Evolutionary conservation across 2,888 invertebrate genomes (phyloP), one percentile per base, ranked within the genome.

Genomic region (Artemia sp.): DNA sequence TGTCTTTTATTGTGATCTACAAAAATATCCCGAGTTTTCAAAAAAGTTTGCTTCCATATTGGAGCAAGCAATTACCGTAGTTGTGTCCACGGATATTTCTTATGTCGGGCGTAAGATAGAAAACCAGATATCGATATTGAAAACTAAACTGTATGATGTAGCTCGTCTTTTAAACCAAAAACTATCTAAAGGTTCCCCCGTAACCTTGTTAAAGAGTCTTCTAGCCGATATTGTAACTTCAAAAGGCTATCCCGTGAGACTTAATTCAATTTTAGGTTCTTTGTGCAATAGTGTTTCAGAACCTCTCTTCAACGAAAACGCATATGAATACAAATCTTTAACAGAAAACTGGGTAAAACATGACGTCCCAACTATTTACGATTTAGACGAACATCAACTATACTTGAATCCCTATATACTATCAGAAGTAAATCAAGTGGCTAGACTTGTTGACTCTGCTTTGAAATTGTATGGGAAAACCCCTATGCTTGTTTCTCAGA

Each of bases 1-100:
- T 77, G 80, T 97, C 66, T 82, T 88, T 52, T 88, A 95, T 78
- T 96, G 94, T 0, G 92, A 95, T 73, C 80, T 97, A 72, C 85
- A 92, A 24, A 58, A 58, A 19, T 24, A 24, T n/a, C 64, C 64
- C 9, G 64, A 58, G 24, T 10, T 58, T n/a, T 58, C 64, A 9
- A 58, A 58, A 58, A 58, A 58, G 64, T 58, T 58, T 24, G 64
- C 64, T 8, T 19, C 14, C 10, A 58, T 58, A 58, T 58, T 58
- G 14, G 64, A 58, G 24, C 64, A 19, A 24, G 64, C 64, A 19
- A 58, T 58, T 19, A 58, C 14, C 64, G 24, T 24, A 2, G 64
- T 58, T 10, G 24, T 58, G 14, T 58, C 64, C 64, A 58, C 64
- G 24, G 64, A 58, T 19, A 58, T 58, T 19, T n/a, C 10, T 58